phyloP scores from a whole-genome alignment of 2,888 invertebrate species.

The Aporophyla lueneburgensis region DNA sequence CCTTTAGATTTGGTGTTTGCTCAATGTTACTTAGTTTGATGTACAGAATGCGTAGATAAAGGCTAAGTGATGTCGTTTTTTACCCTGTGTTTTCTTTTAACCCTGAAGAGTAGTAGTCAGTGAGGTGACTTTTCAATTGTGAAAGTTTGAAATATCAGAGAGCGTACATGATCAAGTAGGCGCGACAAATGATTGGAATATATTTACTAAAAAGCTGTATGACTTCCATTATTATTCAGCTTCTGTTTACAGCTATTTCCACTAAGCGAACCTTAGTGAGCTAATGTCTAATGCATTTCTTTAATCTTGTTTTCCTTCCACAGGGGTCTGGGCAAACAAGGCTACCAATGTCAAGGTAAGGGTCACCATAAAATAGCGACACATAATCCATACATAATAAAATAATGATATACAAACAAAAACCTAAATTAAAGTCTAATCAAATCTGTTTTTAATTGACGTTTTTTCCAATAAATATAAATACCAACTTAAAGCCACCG shows the following conservation, averaged over 20 bases:
- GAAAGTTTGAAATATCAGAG: background rate
- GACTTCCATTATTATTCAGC: background rate
- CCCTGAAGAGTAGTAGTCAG: background rate
- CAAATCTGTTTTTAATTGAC: background rate
- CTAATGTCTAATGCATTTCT: background rate
- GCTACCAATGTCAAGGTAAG: constrained; percentile 99
- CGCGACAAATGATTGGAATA: no score
- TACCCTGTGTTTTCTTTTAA: background rate
- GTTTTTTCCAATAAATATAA: background rate
- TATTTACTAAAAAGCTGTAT: background rate
- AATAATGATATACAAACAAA: background rate
- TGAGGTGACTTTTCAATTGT: background rate
- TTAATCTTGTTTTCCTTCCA: constrained; percentile 77
- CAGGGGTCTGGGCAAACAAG: constrained; percentile 99
- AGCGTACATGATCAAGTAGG: background rate
- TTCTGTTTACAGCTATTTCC: background rate
- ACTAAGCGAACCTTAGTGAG: background rate
- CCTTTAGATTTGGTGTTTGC: no score
- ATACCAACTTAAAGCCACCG: background rate
- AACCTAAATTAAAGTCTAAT: background rate
- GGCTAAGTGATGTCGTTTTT: no score
- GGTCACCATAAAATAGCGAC: background rate
- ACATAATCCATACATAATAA: background rate
- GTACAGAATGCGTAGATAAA: no score
- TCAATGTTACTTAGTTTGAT: no score